These are phyloP conservation scores for Machaerirhynchus nigripectus DNA, from an alignment of 2,113 vertebrate species.

Conservation along the genomic window DNA sequence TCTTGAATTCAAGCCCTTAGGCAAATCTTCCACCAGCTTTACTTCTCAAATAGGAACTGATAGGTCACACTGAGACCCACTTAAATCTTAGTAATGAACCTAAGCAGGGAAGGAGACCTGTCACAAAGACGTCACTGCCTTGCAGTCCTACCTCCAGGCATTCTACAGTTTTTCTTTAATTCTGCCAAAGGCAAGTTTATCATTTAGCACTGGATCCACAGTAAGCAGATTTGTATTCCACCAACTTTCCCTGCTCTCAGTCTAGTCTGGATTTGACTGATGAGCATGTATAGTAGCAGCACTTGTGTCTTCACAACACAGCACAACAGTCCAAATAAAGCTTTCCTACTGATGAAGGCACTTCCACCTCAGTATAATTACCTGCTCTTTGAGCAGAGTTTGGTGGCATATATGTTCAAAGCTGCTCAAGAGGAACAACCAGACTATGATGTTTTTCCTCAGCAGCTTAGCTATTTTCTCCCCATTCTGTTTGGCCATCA, in stretches of 20 bases:
- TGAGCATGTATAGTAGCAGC: not conserved
- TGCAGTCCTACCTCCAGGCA: not conserved
- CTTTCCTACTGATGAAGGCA: not conserved
- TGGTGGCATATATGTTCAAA: not conserved
- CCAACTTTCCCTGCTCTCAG: not conserved
- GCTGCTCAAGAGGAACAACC: not conserved
- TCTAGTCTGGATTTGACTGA: not conserved
- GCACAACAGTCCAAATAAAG: not conserved
- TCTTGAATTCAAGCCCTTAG: not conserved
- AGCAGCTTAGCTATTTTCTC: not conserved
- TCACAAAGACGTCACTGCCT: not conserved
- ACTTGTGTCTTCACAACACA: not conserved
- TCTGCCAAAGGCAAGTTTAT: not conserved
- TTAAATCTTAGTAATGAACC: not conserved
- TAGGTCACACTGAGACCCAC: not conserved
- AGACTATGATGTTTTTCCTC: not conserved
- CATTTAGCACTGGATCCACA: not conserved
- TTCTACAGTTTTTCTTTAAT: not conserved
- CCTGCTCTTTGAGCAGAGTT: not conserved
- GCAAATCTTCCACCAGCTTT: not conserved
- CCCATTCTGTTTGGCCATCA: not conserved
- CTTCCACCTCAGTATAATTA: not conserved
- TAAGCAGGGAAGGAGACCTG: not conserved
- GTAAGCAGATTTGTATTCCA: not conserved
- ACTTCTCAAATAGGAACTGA: not conserved